Base-by-base conservation (phyloP, 1,140 invertebrate genomes). In the Temnothorax longispinosus region DNA sequence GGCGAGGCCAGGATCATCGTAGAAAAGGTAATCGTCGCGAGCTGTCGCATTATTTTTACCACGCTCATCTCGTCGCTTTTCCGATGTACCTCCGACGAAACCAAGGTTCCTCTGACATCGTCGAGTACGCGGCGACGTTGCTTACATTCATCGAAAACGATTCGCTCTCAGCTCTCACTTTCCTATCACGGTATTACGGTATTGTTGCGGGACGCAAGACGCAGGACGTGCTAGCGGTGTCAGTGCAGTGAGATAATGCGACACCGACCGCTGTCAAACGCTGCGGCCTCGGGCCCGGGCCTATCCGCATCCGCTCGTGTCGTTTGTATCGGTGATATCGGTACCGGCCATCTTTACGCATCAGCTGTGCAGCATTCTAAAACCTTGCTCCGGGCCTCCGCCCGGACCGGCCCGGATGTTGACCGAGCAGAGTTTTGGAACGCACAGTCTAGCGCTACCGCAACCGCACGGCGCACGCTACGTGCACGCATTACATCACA, bases 261-360 rank as follows among this genome's bases (percentile, higher is more conserved):
- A 44, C 15, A 44, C 7, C 1, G 27, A 47, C n/a, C 11, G 6
- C 11, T 10, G 38, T 5, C 4, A 10, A 21, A 11, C 5, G 60
- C 7, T 54, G 8, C 13, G 15, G 10, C 15, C 21, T 21, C 21
- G 21, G 21, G 10, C 15, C 21, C 21, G 21, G 21, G 10, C 15
- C 21, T 54, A 71, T 41, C 50, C 64, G n/a, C 56, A 72, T 44
- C 38, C 50, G n/a, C 56, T 81, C 58, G 65, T 58, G 71, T 82
- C 65, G 60, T 52, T 60, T 54, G 13, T 27, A 27, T 38, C 54
- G 47, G 44, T 35, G 27, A 13, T 27, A 27, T 38, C 54, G 47
- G 44, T 35, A 41, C 27, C 65, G 65, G 78, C 65, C 78, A 82
- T 82, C 15, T 72, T 82, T 82, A 58, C n/a, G 21, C 32, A 81